A percentile compares a stretch with the other conserved stretches of the same genome.
Conservation (phyloP, 2,888 invertebrate genomes). For the Harpalus rufipes region DNA sequence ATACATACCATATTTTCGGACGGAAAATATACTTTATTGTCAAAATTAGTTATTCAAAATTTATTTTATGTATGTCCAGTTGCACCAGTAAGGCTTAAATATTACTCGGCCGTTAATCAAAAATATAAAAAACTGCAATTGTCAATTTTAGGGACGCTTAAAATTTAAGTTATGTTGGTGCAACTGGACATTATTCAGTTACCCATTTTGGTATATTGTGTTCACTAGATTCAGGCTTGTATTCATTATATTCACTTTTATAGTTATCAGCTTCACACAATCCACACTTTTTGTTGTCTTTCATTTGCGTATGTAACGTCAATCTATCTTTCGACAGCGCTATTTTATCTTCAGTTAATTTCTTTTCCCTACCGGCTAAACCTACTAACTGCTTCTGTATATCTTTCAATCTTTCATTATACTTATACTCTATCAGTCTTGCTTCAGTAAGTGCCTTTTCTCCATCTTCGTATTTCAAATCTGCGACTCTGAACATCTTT, state of each 20-base stretch:
- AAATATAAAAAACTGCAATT: no score
- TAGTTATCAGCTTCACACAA: constrained; percentile 72
- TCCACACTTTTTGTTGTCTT: constrained; percentile 75
- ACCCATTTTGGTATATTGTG: constrained; percentile 66
- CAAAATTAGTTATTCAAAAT: no score
- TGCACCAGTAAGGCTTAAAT: no score
- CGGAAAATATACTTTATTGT: no score
- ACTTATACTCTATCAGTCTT: constrained; percentile 76
- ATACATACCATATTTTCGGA: no score
- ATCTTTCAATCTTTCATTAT: constrained; percentile 80
- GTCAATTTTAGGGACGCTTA: not conserved
- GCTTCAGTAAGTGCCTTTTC: constrained; percentile 77
- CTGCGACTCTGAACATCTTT: constrained; percentile 75
- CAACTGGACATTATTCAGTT: not conserved
- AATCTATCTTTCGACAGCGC: constrained; percentile 81
- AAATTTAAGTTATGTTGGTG: constrained; percentile 13
- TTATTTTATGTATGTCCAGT: no score
- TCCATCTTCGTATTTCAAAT: constrained; percentile 80
- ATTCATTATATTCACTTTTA: constrained; percentile 24
- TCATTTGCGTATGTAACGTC: constrained; percentile 79
- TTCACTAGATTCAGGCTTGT: constrained; percentile 43
- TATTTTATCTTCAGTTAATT: constrained; percentile 82
- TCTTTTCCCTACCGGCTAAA: constrained; percentile 80
- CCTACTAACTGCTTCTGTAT: constrained; percentile 81
- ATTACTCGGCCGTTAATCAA: no score